Base-by-base conservation (phyloP, 2,113 vertebrate genomes). In the Centropristis striata region DNA sequence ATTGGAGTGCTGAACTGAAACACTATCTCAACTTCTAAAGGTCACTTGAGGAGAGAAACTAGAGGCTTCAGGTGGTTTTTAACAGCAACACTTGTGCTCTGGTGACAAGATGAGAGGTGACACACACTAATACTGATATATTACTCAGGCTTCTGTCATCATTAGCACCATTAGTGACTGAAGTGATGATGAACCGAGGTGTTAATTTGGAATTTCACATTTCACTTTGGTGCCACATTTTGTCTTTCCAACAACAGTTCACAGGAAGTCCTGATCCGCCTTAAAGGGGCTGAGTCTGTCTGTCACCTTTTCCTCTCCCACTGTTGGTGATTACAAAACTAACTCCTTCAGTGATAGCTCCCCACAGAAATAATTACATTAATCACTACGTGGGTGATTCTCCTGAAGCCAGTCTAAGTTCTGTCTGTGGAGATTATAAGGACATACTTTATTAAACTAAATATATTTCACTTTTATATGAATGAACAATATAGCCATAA, bases 31-130 rank as follows among this genome's bases (percentile, higher is more conserved):
- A 15, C 41, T n/a, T 47, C 25, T n/a, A 60, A n/a, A 70, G 69
- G 57, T 75, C 70, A 44, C n/a, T 18, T n/a, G 21, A 79, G 75
- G 49, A 41, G 5, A 20, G 2, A n/a, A n/a, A n/a, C n/a, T n/a
- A 12, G 28, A 36, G 9, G 27, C 60, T 63, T 42, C 27, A 18
- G 60, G 28, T 75, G 69, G 18, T 28, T 20, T 46, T 50, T 36
- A n/a, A 27, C 28, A 15, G 37, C 42, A 46, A 4, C 71, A 32
- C 50, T n/a, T 66, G 13, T 14, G 21, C 32, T 66, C 18, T 61
- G 27, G 21, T 46, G 72, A 76, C 1, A 63, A 57, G 67, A 85
- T 72, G 55, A 77, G 78, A 51, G 16, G 47, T 67, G 83, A 77
- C 83, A 39, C 28, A 7, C 2, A 42, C 67, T 58, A 67, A 75